phyloP scores from a whole-genome alignment of 2,797 vertebrate genomes.

The Intellagama lesueurii region DNA sequence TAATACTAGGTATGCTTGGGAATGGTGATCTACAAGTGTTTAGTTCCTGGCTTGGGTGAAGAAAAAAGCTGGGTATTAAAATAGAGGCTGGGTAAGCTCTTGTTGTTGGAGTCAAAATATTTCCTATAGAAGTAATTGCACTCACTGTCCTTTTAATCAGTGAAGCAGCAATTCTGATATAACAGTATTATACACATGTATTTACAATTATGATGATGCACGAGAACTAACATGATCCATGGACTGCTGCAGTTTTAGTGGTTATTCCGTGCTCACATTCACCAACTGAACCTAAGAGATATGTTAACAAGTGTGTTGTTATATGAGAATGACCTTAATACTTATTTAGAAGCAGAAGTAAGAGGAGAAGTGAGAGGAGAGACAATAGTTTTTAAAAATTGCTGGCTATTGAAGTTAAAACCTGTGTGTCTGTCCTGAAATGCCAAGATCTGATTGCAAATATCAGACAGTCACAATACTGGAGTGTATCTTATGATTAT shows the following conservation, averaged over 20 bases:
- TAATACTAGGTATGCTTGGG: background rate
- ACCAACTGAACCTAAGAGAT: no score
- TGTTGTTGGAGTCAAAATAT: background rate
- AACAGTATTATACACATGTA: background rate
- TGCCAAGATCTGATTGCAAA: no score
- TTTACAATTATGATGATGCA: background rate
- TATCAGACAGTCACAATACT: no score
- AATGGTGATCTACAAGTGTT: background rate
- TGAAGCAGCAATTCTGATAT: background rate
- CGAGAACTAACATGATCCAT: conserved; percentile 16
- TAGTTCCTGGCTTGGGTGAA: background rate
- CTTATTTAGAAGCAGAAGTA: background rate
- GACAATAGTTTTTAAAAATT: no score
- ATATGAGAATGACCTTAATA: no score
- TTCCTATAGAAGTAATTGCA: no score
- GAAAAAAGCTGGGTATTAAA: background rate
- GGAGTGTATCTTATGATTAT: no score
- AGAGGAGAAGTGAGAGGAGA: background rate
- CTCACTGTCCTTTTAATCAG: no score
- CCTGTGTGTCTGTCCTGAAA: no score
- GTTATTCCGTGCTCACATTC: no score
- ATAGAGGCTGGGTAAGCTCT: background rate
- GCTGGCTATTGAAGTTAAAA: no score
- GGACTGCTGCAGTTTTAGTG: background rate
- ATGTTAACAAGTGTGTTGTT: no score